Evolutionary conservation across 2,113 vertebrate genomes (phyloP), one percentile per base, ranked within the genome.

Genomic region (Pelobates fuscus): DNA sequence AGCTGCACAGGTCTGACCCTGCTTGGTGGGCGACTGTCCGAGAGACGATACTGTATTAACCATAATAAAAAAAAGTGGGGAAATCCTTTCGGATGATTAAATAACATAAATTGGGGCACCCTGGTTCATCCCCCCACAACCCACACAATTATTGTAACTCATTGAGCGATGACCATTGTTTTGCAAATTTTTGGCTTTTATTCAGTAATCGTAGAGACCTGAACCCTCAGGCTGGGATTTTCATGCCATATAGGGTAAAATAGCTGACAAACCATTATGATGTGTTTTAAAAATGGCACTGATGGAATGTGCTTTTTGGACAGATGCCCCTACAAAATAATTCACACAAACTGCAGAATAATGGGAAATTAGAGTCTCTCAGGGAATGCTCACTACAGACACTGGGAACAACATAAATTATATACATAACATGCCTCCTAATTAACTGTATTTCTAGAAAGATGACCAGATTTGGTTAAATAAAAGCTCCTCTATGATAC

Each of bases 291-390:
- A 75, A 75, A 75, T 67, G 71, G 71, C 54, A 75, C 24, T 23
- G 43, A 23, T 49, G 72, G 72, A 76, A 76, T 76, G 66, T 67
- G 46, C 64, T 76, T 70, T 32, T 32, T 76, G 72, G 72, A 76
- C 24, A 21, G 54, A n/a, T 76, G 72, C 72, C 72, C 30, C 37
- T 21, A 3, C 20, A 44, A 58, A 66, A 74, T 66, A 74, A 65
- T 18, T 10, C 29, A 12, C n/a, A n/a, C n/a, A 43, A 32, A 65
- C 29, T 32, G 62, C 52, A 20, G 26, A 20, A 67, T 76, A 26
- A 44, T 21, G 25, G 65, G 66, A 67, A 76, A 21, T 11, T 14
- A 43, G 55, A 26, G 55, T 46, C 30, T 76, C 72, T 58, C 72
- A 76, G 32, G 63, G 64, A 67, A 57, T 3, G n/a, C 26, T 59